Conservation (phyloP, 2,888 invertebrate genomes). For the Cataglyphis cursor region DNA sequence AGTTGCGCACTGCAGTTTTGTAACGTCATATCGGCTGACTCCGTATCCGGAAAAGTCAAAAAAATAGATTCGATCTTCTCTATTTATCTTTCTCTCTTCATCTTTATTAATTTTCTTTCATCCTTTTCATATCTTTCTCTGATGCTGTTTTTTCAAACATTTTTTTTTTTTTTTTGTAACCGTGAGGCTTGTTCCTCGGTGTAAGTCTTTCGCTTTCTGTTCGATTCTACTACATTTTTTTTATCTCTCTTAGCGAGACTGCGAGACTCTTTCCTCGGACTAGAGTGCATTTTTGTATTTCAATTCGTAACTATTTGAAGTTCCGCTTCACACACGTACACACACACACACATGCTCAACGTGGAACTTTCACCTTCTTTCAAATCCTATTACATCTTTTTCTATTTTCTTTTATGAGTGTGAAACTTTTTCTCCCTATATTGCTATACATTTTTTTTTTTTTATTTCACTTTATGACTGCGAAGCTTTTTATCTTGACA, state of each 20-base stretch:
- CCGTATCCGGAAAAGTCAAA: not conserved
- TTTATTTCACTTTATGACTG: not conserved
- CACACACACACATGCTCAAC: not conserved
- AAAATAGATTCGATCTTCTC: not conserved
- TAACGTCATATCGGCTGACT: not conserved
- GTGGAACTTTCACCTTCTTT: conserved; percentile 1
- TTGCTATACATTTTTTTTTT: conserved; percentile 1
- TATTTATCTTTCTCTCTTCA: not conserved
- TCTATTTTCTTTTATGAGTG: conserved; percentile 14
- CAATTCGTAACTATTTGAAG: not conserved
- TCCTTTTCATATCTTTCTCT: not conserved
- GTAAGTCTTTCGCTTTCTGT: not conserved
- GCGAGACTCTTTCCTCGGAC: not conserved
- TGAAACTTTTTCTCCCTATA: not conserved
- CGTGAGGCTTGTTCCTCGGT: not conserved
- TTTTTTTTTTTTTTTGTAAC: not conserved
- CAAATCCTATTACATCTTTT: not conserved
- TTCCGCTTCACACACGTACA: not conserved
- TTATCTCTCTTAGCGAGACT: not conserved
- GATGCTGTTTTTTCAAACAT: not conserved
- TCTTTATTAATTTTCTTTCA: not conserved
- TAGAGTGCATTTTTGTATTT: not conserved
- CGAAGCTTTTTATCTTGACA: not conserved
- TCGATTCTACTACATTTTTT: not conserved
- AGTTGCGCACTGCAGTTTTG: not conserved